phyloP scores from a whole-genome alignment of 2,888 invertebrate species.

The Drosophila mettleri region DNA sequence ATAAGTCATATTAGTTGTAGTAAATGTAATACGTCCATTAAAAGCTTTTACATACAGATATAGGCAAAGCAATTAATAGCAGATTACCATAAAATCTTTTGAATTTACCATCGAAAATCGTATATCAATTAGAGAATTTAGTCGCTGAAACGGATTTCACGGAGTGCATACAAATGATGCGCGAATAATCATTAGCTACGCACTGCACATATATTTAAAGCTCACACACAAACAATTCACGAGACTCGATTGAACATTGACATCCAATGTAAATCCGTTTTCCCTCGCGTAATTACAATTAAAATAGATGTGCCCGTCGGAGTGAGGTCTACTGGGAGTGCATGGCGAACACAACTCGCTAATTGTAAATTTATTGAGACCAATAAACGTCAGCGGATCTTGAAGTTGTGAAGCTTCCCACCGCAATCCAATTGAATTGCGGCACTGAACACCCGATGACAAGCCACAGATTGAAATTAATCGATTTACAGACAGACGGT shows the following conservation, averaged over 20 bases:
- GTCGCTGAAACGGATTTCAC: neutral
- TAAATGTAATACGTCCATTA: too few species aligned
- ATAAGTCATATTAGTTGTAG: too few species aligned
- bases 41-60: too few species aligned
- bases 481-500: neutral
- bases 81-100: constrained; percentile 29
- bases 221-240: constrained; percentile 10
- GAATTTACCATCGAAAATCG: constrained; percentile 19
- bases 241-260: constrained; percentile 44
- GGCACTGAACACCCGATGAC: neutral
- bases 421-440: neutral
- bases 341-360: constrained; percentile 30
- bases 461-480: neutral
- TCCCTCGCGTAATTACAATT: constrained; percentile 41
- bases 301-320: constrained; percentile 24
- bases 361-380: constrained; percentile 74
- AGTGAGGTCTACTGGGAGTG: neutral
- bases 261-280: constrained; percentile 46
- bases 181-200: constrained; percentile 64
- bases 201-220: constrained; percentile 43
- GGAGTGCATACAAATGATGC: constrained; percentile 46
- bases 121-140: constrained; percentile 32
- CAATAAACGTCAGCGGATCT: constrained; percentile 69
- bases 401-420: constrained; percentile 34
- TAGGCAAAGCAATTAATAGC: neutral